A percentile compares a stretch with the other conserved stretches of the same genome.
Evolutionary conservation across 1,140 invertebrate species (phyloP).

Genomic region (Chlorops oryzae): DNA sequence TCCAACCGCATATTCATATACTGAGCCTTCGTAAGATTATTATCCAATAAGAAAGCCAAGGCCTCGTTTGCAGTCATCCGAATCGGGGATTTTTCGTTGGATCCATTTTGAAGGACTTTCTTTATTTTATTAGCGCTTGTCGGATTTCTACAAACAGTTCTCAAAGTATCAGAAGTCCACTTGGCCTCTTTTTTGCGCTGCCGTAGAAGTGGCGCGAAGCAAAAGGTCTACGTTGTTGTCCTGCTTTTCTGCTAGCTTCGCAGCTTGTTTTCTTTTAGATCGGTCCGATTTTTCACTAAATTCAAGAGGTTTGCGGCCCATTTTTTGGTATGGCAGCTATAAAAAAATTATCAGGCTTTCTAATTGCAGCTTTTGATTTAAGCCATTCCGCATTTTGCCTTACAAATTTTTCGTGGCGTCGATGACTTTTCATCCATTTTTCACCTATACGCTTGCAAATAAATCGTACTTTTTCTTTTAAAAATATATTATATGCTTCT

Average conservation of each 20-base stretch:
- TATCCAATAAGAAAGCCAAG: constrained; percentile 8
- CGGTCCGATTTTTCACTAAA: background rate
- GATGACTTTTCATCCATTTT: no score
- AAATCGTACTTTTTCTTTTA: no score
- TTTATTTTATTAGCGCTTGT: constrained; percentile 1
- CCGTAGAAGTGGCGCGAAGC: constrained; percentile 3
- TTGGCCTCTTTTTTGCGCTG: constrained; percentile 1
- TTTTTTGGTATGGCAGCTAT: no score
- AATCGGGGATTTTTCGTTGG: background rate
- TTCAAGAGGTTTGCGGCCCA: background rate
- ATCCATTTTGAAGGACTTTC: background rate
- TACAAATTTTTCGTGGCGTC: no score
- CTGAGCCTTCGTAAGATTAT: constrained; percentile 10
- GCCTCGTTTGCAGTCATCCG: constrained; percentile 1
- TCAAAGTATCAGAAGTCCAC: constrained; percentile 1
- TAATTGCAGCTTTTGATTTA: no score
- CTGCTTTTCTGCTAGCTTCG: no score
- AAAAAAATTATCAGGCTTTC: no score
- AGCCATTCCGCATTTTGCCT: no score
- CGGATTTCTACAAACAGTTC: background rate
- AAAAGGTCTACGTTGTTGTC: no score
- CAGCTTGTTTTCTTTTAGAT: constrained; percentile 1
- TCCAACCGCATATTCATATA: constrained; percentile 2
- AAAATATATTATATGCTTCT: no score
- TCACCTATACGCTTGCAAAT: no score